phyloP scores from a whole-genome alignment of 2,888 invertebrate species.

The Bhutanitis thaidina region DNA sequence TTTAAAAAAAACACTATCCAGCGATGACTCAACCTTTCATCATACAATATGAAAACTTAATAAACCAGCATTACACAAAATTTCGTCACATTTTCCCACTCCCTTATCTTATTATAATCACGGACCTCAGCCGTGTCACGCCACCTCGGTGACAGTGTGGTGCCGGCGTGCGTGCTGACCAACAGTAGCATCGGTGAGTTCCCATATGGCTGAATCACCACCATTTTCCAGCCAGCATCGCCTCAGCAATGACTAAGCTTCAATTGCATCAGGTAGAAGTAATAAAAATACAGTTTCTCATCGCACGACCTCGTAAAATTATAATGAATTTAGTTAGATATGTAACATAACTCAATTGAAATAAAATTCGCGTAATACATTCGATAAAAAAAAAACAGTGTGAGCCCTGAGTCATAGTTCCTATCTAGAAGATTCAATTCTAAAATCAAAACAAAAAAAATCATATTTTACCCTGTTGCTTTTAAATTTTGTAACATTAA shows the following conservation, averaged over 20 bases:
- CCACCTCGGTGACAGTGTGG: neutral
- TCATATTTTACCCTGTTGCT: no score
- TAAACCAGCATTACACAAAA: neutral
- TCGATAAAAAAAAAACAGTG: no score
- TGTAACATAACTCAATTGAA: no score
- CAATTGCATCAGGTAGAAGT: neutral
- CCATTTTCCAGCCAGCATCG: neutral
- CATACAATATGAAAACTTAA: no score
- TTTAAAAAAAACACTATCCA: neutral
- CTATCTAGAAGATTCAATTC: no score
- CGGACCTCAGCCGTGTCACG: neutral
- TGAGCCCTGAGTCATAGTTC: no score
- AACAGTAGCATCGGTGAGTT: neutral
- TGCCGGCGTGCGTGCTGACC: neutral
- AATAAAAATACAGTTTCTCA: neutral
- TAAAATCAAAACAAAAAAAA: no score
- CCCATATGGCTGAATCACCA: neutral
- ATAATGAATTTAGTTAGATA: no score
- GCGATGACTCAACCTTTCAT: no score
- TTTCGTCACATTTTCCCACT: neutral
- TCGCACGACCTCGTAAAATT: neutral
- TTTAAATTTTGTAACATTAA: no score
- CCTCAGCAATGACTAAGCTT: neutral
- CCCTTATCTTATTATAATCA: neutral
- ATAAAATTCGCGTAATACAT: no score